Evolutionary conservation across 1,140 invertebrate genomes (phyloP), one percentile per base, ranked within the genome.

Genomic region (Leptinotarsa lineolata): DNA sequence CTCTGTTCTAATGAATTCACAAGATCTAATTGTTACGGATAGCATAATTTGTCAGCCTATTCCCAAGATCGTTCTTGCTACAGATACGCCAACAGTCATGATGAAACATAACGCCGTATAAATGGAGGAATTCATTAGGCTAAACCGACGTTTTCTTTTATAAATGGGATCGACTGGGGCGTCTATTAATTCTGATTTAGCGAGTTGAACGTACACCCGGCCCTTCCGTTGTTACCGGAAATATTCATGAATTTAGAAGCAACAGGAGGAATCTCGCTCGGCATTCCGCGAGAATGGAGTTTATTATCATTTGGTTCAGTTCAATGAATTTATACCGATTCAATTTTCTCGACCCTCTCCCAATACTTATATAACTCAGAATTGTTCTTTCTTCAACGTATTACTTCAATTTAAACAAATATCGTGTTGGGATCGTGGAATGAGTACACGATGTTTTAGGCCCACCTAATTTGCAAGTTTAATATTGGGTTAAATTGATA

Each of bases 111-210:
- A 54, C 48, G 48, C 48, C 48, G 15, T 6, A 15, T 54, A 54
- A 54, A 54, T 54, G 48, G n/a, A 54, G 48, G 48, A 54, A 54
- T 54, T 54, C 16, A 54, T 54, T 54, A 54, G 15, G 48, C 48
- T 54, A 54, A 54, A 54, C 48, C 48, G 48, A 13, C 48, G 2
- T 54, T 54, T 54, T 54, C 48, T 54, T 54, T 18, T 54, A 54
- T 54, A 54, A 54, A 54, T 54, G 48, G 48, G 48, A 54, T 54
- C 48, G 48, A 18, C 48, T 54, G 15, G 30, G 48, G n/a, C 48
- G 48, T 54, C 48, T n/a, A 54, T 54, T 54, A 54, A 54, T 54
- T 54, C 48, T 54, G 48, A 54, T 54, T 54, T 54, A 54, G 48
- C 16, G 48, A n/a, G 48, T 15, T 54, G 48, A 18, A 54, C n/a